Evolutionary conservation across 2,113 vertebrate genomes (phyloP).

Genomic region (Toxostoma redivivum): DNA sequence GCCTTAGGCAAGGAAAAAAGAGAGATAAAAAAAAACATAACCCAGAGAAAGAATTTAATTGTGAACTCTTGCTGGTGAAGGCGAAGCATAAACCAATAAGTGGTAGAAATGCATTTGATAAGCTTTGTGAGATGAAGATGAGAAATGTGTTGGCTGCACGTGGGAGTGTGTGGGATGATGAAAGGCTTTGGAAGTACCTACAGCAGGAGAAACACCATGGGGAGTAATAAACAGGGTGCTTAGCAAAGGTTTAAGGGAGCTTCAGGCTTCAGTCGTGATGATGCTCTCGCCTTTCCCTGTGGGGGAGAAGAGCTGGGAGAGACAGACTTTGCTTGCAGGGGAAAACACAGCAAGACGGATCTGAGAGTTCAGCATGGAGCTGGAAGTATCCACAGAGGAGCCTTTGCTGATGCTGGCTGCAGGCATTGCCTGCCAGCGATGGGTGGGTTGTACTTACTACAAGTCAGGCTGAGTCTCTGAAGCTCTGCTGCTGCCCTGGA

Average conservation of each 20-base stretch:
- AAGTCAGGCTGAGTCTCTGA: neutral
- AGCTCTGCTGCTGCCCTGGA: neutral
- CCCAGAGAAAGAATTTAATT: neutral
- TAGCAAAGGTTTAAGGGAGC: neutral
- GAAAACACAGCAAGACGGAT: neutral
- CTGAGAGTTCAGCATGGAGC: neutral
- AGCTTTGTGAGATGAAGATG: neutral
- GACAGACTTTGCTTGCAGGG: neutral
- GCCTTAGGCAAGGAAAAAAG: neutral
- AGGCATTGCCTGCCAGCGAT: accelerated
- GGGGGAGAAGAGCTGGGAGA: neutral
- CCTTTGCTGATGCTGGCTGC: neutral
- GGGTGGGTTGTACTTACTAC: neutral
- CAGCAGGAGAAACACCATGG: accelerated
- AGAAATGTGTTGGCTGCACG: neutral
- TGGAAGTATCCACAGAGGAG: neutral
- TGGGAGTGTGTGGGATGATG: neutral
- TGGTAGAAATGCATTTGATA: neutral
- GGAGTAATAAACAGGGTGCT: neutral
- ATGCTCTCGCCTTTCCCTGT: neutral
- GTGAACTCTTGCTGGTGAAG: neutral
- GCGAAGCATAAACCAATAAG: neutral
- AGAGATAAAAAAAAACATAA: neutral
- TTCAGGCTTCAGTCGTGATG: neutral
- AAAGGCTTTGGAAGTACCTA: neutral